Conservation (phyloP, 1,140 invertebrate species). For the Maniola jurtina region DNA sequence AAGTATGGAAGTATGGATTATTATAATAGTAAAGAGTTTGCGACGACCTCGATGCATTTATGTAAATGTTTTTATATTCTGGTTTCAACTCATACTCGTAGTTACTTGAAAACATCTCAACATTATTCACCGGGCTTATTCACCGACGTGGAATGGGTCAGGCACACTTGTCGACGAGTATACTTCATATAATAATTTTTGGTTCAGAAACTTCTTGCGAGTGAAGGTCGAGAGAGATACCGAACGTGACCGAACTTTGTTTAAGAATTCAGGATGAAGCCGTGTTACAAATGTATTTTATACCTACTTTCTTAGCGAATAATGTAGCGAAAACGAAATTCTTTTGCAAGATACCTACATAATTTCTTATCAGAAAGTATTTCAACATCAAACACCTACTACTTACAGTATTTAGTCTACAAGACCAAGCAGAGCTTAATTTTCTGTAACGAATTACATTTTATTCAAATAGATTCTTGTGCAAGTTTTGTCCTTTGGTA, state of each 20-base stretch:
- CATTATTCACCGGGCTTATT: slow-evolving; percentile 26
- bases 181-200: slow-evolving; percentile 39
- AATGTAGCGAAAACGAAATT: too few relatives aligned
- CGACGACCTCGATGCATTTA: not conserved
- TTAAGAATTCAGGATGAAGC: slow-evolving; percentile 26
- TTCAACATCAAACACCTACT: too few relatives aligned
- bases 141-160: slow-evolving; percentile 32
- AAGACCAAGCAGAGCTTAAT: too few relatives aligned
- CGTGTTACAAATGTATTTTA: not conserved
- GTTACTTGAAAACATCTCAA: slow-evolving; percentile 12
- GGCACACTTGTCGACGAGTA: slow-evolving; percentile 29
- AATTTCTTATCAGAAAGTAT: too few relatives aligned
- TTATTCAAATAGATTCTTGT: too few relatives aligned
- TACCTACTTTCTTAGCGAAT: not conserved
- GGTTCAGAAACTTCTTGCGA: slow-evolving; percentile 34
- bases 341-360: too few relatives aligned
- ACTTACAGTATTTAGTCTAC: too few relatives aligned
- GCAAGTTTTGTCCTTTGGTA: too few relatives aligned
- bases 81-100: not conserved
- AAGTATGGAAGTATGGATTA: too few relatives aligned
- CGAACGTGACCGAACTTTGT: slow-evolving; percentile 33
- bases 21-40: too few relatives aligned
- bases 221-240: slow-evolving; percentile 32
- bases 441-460: too few relatives aligned
- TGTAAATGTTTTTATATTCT: slow-evolving; percentile 9